Evolutionary conservation across 2,113 vertebrate genomes (phyloP).

Genomic region (Myiozetetes cayanensis): DNA sequence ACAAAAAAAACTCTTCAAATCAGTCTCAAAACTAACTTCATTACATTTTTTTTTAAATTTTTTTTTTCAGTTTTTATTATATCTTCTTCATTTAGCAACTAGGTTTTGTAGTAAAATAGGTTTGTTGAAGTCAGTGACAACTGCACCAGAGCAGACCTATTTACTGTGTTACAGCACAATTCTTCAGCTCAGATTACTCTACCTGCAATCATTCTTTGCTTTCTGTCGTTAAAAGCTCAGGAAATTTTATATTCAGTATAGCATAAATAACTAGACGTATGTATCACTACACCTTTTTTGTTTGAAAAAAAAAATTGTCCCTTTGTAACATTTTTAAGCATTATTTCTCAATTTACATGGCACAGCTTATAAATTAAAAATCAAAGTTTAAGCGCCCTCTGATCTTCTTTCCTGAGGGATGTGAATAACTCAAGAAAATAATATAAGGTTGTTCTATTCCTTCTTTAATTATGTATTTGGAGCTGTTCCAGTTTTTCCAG

Average conservation of each 20-base stretch:
- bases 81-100: background rate
- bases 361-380: conserved; percentile 58
- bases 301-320: background rate
- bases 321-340: conserved; percentile 15
- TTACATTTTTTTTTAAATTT: background rate
- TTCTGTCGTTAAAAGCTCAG: background rate
- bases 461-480: conserved; percentile 50
- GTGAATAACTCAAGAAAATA: conserved; percentile 33
- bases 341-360: conserved; percentile 27
- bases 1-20: background rate
- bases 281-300: background rate
- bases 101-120: too few species aligned
- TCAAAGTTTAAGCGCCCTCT: conserved; percentile 46
- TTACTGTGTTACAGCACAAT: background rate
- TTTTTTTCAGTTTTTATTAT: background rate
- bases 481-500: conserved; percentile 32
- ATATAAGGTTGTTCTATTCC: conserved; percentile 1
- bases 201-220: background rate
- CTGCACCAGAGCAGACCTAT: background rate
- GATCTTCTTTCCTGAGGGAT: conserved; percentile 53
- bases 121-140: background rate
- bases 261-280: background rate
- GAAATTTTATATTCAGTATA: background rate
- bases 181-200: background rate
- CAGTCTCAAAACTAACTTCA: background rate